Percentiles rank a stretch among this genome's conserved stretches.
These are phyloP conservation scores for Labeo catla DNA, from an alignment of 2,113 vertebrate species.

Conservation along the genomic window DNA sequence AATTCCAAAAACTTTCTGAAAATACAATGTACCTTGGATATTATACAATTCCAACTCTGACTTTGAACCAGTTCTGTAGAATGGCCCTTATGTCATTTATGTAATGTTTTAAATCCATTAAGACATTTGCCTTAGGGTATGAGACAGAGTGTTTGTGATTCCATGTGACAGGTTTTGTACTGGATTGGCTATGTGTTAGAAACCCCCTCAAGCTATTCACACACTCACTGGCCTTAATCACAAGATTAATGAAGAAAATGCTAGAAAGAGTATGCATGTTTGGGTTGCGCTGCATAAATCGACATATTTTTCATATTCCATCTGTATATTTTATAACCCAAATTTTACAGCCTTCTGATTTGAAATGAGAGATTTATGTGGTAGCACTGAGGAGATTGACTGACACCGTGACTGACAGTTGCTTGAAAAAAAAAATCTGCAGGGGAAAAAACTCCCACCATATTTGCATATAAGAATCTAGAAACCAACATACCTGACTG, in stretches of 20 bases:
- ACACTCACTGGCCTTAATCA: background rate
- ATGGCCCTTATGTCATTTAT: background rate
- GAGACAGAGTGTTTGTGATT: background rate
- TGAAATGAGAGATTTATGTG: too few species aligned
- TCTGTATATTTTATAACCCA: too few species aligned
- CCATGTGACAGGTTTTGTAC: background rate
- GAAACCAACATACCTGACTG: background rate
- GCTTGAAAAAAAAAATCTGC: background rate
- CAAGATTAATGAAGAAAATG: background rate
- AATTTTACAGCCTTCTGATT: too few species aligned
- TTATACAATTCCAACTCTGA: too few species aligned
- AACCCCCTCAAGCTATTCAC: background rate
- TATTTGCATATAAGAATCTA: conserved; percentile 1
- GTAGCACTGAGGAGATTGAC: background rate
- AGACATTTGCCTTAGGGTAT: background rate
- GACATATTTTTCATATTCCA: too few species aligned
- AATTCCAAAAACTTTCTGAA: too few species aligned
- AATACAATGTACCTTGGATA: too few species aligned
- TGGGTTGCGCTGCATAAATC: too few species aligned
- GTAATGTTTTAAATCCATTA: background rate
- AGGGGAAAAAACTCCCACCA: background rate
- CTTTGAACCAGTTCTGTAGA: too few species aligned
- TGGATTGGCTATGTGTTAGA: background rate
- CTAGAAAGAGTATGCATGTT: too few species aligned
- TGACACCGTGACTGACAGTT: background rate